A percentile compares a stretch with the other conserved stretches of the same genome.
Evolutionary conservation across 2,888 invertebrate genomes (phyloP).

Genomic region (Brenthis hecate): DNA sequence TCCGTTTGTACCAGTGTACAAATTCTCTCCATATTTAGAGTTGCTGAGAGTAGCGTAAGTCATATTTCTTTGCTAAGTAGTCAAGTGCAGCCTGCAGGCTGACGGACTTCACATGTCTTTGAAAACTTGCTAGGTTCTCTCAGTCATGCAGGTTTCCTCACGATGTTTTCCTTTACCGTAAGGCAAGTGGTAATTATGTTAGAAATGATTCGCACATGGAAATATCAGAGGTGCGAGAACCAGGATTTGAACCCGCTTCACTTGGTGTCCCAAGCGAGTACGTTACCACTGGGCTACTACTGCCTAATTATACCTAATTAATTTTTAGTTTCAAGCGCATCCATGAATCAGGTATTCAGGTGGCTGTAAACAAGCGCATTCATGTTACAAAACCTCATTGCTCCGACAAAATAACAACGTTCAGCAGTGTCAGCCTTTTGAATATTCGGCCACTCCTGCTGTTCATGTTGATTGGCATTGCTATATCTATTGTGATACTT

Average conservation of each 20-base stretch:
- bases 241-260: too few relatives aligned
- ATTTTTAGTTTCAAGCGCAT: conserved; percentile 74
- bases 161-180: too few relatives aligned
- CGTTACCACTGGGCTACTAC: too few relatives aligned
- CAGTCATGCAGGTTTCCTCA: too few relatives aligned
- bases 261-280: too few relatives aligned
- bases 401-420: conserved; percentile 51
- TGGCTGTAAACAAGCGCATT: conserved; percentile 51
- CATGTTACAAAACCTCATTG: conserved; percentile 60
- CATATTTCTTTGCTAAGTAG: background rate
- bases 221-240: too few relatives aligned
- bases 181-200: too few relatives aligned
- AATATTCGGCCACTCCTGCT: conserved; percentile 74
- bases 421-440: conserved; percentile 74
- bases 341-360: conserved; percentile 81
- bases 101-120: too few relatives aligned
- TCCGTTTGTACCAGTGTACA: conserved; percentile 59
- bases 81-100: too few relatives aligned
- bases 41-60: conserved; percentile 64
- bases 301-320: background rate
- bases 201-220: too few relatives aligned
- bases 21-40: conserved; percentile 65
- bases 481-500: conserved; percentile 51
- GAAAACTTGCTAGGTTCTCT: too few relatives aligned
- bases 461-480: conserved; percentile 66